Base-by-base conservation (phyloP, 2,888 invertebrate genomes). In the Sphecodes monilicornis region DNA sequence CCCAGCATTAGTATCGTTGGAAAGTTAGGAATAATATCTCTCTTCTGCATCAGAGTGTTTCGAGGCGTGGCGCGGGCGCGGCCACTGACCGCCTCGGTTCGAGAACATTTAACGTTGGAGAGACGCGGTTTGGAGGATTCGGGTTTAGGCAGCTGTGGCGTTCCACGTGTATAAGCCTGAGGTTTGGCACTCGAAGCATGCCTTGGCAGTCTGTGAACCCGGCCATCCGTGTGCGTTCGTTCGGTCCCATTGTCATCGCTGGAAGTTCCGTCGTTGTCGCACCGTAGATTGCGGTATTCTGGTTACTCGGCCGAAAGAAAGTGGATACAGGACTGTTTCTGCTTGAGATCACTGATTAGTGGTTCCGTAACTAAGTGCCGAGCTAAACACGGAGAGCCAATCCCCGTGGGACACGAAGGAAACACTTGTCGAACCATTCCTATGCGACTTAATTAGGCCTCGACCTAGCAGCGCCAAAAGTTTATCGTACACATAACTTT, bases 141-240 rank as follows among this genome's bases (percentile, higher is more conserved):
- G 79, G 78, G 81, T 86, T 88, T 90, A 84, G 82, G 84, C 90
- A 87, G 90, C 86, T 88, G 89, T 71, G 84, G 76, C 82, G 72
- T 87, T 88, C 85, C 86, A 86, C 85, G 85, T 80, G 81, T 71
- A 85, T 85, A 89, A 89, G 85, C 87, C 80, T 81, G 88, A 85
- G 88, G 85, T 88, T 88, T 88, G 86, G 82, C 87, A 87, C 86
- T 82, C 78, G 86, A 86, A 77, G 82, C 82, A 75, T 76, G 78
- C 84, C 78, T 70, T 78, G 79, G 84, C 86, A 81, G 86, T 89
- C 66, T 81, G 81, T 73, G 79, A 43, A 50, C 43, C 50, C 70
- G 77, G 41, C 80, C 77, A 76, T 36, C 78, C 88, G 78, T 82
- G 75, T 68, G 57, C 77, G 79, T 84, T 86, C 82, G 76, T 78